Conservation (phyloP, 2,888 invertebrate species). For the Beris morrisii region DNA sequence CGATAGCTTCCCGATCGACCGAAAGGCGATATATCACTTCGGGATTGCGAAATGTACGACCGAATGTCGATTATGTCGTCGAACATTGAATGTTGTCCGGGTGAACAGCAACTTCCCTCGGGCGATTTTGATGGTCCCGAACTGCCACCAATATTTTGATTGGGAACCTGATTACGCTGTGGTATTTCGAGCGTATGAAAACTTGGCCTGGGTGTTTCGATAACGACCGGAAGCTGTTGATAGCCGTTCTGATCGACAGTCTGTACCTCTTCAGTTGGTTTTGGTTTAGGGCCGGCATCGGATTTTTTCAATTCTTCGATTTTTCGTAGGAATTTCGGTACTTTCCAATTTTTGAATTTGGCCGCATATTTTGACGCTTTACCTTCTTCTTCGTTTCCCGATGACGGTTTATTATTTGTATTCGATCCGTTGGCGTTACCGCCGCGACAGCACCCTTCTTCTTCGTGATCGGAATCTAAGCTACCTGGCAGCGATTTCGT, state of each 20-base stretch:
- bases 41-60: constrained; percentile 72
- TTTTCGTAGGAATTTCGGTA: constrained; percentile 68
- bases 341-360: constrained; percentile 68
- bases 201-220: constrained; percentile 61
- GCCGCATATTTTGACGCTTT: constrained; percentile 53
- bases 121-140: constrained; percentile 38
- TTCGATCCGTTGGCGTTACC: constrained; percentile 52
- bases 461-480: constrained; percentile 73
- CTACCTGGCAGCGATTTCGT: constrained; percentile 83
- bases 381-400: constrained; percentile 63
- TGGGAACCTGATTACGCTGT: constrained; percentile 50
- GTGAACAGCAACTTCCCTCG: constrained; percentile 56
- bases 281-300: constrained; percentile 38
- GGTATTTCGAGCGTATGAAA: constrained; percentile 50
- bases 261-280: constrained; percentile 45
- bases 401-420: constrained; percentile 52
- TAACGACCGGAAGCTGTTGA: constrained; percentile 68
- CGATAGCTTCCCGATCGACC: constrained; percentile 71
- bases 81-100: constrained; percentile 60
- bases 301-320: constrained; percentile 55
- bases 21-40: constrained; percentile 72
- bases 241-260: constrained; percentile 58
- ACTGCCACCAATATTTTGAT: constrained; percentile 37
- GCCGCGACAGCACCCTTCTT: constrained; percentile 56
- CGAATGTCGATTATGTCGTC: constrained; percentile 72